These are phyloP conservation scores for Calosoma granatense DNA, from an alignment of 1,140 invertebrate species.

Conservation along the genomic window DNA sequence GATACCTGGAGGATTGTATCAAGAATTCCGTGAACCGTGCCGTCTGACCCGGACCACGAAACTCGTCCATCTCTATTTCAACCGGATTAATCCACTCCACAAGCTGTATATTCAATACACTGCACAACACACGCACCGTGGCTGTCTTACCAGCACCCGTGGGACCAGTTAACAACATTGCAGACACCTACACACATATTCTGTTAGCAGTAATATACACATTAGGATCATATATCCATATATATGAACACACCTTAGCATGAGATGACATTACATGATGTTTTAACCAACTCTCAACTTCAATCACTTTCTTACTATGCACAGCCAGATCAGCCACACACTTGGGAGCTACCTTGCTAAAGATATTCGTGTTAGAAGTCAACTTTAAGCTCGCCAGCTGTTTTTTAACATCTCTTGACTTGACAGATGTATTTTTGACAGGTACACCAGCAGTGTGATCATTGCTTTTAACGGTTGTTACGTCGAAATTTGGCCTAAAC, in stretches of 20 bases:
- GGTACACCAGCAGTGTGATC: neutral
- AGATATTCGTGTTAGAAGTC: neutral
- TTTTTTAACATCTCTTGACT: neutral
- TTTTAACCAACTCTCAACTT: slow-evolving; percentile 11
- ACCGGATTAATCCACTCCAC: slow-evolving; percentile 12
- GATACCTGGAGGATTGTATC: slow-evolving; percentile 3
- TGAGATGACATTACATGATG: slow-evolving; percentile 2
- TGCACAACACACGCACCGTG: slow-evolving; percentile 8
- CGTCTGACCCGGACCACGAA: neutral
- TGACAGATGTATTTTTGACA: neutral
- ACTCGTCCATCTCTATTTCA: neutral
- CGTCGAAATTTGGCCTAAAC: neutral
- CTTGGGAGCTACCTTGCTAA: slow-evolving; percentile 1
- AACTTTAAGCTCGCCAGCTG: neutral
- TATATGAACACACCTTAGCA: neutral
- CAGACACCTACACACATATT: neutral
- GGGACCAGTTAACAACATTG: slow-evolving; percentile 13
- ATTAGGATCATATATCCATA: too few species aligned
- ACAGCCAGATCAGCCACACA: slow-evolving; percentile 11
- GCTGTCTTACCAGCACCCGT: slow-evolving; percentile 14
- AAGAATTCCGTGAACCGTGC: slow-evolving; percentile 11
- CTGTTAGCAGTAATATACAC: too few species aligned
- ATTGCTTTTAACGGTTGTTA: neutral
- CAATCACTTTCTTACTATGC: slow-evolving; percentile 12
- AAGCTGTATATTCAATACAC: neutral